These are phyloP conservation scores for Hirtodrosophila alboralis DNA, from an alignment of 2,888 invertebrate species.

Conservation along the genomic window DNA sequence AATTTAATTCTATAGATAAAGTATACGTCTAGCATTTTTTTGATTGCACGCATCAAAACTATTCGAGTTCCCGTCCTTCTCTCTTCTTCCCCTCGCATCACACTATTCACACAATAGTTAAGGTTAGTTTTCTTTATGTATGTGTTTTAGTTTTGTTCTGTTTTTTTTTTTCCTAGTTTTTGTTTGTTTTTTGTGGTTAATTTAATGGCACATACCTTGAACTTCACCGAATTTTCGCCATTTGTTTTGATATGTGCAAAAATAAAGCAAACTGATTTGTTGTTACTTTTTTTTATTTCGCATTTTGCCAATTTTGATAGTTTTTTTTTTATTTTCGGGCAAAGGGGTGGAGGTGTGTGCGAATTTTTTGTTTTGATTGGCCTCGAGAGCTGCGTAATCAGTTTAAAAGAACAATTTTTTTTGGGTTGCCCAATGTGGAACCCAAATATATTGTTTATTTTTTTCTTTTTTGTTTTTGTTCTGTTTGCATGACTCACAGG, in stretches of 20 bases:
- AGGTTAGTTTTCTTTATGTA: conserved; percentile 23
- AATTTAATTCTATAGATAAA: conserved; percentile 11
- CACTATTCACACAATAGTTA: conserved; percentile 43
- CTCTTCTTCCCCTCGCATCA: background rate
- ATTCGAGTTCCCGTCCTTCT: conserved; percentile 5
- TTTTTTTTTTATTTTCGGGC: conserved; percentile 31
- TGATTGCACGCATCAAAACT: conserved; percentile 39
- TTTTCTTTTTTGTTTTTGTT: conserved; percentile 8
- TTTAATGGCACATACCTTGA: conserved; percentile 80
- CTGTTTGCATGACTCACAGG: conserved; percentile 33
- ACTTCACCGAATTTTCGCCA: conserved; percentile 82
- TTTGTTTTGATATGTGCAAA: conserved; percentile 76
- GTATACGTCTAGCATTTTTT: conserved; percentile 18
- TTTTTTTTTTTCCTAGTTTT: conserved; percentile 8
- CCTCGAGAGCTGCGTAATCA: conserved; percentile 47
- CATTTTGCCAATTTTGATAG: conserved; percentile 61
- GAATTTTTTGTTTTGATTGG: conserved; percentile 55
- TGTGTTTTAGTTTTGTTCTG: conserved; percentile 31
- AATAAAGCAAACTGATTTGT: conserved; percentile 31
- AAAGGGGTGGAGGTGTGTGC: conserved; percentile 40
- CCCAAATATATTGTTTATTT: conserved; percentile 1
- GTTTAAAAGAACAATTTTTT: conserved; percentile 38
- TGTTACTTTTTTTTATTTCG: conserved; percentile 57
- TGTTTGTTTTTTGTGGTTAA: conserved; percentile 38
- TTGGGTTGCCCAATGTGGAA: conserved; percentile 44